These are phyloP conservation scores for Microtus ochrogaster DNA, from an alignment of 2,113 vertebrate species.

Conservation along the genomic window DNA sequence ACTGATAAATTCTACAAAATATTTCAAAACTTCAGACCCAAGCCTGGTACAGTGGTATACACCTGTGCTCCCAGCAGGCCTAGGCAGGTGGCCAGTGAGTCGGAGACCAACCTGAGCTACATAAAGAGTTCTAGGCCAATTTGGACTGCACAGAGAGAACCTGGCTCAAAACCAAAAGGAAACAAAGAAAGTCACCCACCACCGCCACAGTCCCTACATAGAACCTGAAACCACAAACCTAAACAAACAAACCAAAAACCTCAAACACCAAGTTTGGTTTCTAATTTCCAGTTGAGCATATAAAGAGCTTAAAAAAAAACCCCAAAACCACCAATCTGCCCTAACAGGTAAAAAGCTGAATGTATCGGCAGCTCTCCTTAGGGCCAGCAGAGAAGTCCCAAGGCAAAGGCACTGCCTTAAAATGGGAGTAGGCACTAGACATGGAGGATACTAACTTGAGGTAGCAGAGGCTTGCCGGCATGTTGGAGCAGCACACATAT, in stretches of 20 bases:
- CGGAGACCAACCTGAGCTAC: not conserved
- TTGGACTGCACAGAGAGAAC: not conserved
- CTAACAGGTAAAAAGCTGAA: not conserved
- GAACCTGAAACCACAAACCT: not conserved
- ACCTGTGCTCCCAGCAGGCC: not conserved
- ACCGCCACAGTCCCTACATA: not conserved
- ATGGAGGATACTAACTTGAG: not conserved
- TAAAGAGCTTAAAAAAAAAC: not conserved
- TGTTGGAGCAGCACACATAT: too few species aligned
- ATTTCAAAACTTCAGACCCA: not conserved
- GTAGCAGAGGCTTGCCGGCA: not conserved
- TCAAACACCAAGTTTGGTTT: not conserved
- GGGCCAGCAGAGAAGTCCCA: not conserved
- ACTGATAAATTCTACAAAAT: not conserved
- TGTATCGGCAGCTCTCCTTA: too few species aligned
- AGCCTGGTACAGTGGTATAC: not conserved
- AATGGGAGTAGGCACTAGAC: not conserved
- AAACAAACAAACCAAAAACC: not conserved
- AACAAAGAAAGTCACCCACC: not conserved
- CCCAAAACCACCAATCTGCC: not conserved
- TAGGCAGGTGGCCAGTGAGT: not conserved
- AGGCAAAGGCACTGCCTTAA: not conserved
- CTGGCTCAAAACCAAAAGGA: not conserved
- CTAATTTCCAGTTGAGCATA: not conserved
- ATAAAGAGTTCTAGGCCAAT: not conserved